Percentiles rank a stretch among this genome's conserved stretches.
Evolutionary conservation across 2,888 invertebrate species (phyloP).

Genomic region (Tholera decimalis): DNA sequence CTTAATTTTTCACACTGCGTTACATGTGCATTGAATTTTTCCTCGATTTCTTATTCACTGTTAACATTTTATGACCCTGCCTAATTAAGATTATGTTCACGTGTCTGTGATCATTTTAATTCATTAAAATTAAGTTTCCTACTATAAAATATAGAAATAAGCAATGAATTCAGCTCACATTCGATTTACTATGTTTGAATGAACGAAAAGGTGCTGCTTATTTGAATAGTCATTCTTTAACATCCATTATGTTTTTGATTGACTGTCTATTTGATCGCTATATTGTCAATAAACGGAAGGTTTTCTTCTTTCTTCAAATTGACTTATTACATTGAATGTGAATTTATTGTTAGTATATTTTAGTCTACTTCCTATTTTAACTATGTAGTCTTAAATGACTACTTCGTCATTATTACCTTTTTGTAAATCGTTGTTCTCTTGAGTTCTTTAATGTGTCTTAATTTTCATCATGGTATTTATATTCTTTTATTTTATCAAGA

Average conservation of each 20-base stretch:
- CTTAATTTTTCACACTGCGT: background rate
- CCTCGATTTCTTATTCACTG: background rate
- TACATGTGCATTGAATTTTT: background rate
- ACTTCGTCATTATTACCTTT: background rate
- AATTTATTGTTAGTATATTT: background rate
- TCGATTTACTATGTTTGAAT: conserved; percentile 42
- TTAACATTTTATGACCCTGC: conserved; percentile 4
- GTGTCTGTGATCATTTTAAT: conserved; percentile 19
- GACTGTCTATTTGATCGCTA: conserved; percentile 4
- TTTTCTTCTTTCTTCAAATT: background rate
- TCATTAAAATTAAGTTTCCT: conserved; percentile 32
- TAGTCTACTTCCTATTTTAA: background rate
- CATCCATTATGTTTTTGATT: background rate
- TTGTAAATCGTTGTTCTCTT: no score
- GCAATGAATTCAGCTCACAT: conserved; percentile 51
- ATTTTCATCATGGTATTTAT: background rate
- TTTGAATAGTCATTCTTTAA: conserved; percentile 31
- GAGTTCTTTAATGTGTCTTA: accelerated
- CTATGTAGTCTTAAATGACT: background rate
- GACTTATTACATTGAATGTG: background rate
- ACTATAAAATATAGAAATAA: conserved; percentile 10
- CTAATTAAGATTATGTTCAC: conserved; percentile 15
- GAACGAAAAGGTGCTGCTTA: conserved; percentile 42
- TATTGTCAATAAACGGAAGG: background rate
- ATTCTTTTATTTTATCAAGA: background rate